Evolutionary conservation across 2,113 vertebrate genomes (phyloP).

Genomic region (Porphyrio hochstetteri): DNA sequence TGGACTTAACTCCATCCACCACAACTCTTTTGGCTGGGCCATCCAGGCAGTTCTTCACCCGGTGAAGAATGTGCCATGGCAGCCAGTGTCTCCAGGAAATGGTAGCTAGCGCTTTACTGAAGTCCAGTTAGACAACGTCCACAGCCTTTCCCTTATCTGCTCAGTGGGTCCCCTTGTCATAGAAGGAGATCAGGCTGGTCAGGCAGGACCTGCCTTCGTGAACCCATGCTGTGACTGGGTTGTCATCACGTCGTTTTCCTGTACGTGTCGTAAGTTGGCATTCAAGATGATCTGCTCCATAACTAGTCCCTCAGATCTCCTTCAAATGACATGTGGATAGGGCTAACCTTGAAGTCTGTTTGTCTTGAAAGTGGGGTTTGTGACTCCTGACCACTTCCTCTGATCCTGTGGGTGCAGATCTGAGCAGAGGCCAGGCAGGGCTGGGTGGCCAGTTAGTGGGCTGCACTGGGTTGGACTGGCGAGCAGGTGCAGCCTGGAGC

Average conservation of each 20-base stretch:
- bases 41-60: too few species aligned
- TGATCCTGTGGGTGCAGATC: fast-evolving
- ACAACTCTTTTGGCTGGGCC: too few species aligned
- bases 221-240: neutral
- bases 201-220: neutral
- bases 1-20: too few species aligned
- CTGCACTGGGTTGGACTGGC: fast-evolving
- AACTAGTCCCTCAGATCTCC: neutral
- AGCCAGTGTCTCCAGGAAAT: too few species aligned
- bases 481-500: neutral
- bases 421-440: neutral
- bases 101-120: too few species aligned
- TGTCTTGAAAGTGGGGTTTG: neutral
- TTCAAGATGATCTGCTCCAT: too few species aligned
- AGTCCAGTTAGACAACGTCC: too few species aligned
- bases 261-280: too few species aligned
- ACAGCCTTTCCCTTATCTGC: too few species aligned
- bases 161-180: too few species aligned
- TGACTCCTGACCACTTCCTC: neutral
- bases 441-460: neutral
- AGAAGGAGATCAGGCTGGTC: neutral
- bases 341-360: neutral
- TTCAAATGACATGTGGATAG: neutral
- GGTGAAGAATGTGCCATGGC: too few species aligned
- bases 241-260: too few species aligned